Conservation (phyloP, 2,888 invertebrate species). For the Machimus atricapillus region DNA sequence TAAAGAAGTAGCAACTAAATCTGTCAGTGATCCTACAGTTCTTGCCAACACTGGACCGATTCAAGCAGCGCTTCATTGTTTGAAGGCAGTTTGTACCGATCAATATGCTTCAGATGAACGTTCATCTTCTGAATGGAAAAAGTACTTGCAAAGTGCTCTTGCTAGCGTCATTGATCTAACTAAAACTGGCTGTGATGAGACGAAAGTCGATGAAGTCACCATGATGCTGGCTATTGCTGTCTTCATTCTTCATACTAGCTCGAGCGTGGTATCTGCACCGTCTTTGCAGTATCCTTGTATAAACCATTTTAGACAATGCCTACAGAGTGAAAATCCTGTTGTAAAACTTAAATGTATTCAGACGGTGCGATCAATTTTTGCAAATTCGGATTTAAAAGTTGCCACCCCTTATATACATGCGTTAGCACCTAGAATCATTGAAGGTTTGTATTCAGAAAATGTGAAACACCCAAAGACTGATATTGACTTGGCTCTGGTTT, state of each 20-base stretch:
- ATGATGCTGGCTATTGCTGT: conserved; percentile 89
- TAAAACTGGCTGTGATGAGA: conserved; percentile 77
- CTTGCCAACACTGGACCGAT: conserved; percentile 75
- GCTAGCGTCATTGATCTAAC: conserved; percentile 90
- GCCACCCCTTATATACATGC: conserved; percentile 83
- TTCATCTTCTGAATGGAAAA: conserved; percentile 75
- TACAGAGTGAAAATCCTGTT: conserved; percentile 71
- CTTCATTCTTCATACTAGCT: conserved; percentile 83
- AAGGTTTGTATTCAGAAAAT: conserved; percentile 73
- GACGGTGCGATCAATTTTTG: conserved; percentile 78
- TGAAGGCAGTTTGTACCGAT: conserved; percentile 72
- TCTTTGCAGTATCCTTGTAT: conserved; percentile 90
- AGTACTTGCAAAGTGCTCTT: conserved; percentile 84
- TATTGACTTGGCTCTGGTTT: conserved; percentile 72
- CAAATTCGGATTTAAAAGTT: conserved; percentile 73
- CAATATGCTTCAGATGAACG: conserved; percentile 71
- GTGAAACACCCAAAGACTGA: conserved; percentile 70
- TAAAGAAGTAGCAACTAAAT: conserved; percentile 78
- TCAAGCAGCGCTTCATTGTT: conserved; percentile 79
- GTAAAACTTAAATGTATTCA: conserved; percentile 81
- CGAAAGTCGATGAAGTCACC: conserved; percentile 82
- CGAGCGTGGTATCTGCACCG: conserved; percentile 77
- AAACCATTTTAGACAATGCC: conserved; percentile 87
- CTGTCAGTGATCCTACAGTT: conserved; percentile 66
- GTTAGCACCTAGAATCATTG: conserved; percentile 79